phyloP scores from a whole-genome alignment of 2,113 vertebrate genomes.

The Halichoeres trimaculatus region DNA sequence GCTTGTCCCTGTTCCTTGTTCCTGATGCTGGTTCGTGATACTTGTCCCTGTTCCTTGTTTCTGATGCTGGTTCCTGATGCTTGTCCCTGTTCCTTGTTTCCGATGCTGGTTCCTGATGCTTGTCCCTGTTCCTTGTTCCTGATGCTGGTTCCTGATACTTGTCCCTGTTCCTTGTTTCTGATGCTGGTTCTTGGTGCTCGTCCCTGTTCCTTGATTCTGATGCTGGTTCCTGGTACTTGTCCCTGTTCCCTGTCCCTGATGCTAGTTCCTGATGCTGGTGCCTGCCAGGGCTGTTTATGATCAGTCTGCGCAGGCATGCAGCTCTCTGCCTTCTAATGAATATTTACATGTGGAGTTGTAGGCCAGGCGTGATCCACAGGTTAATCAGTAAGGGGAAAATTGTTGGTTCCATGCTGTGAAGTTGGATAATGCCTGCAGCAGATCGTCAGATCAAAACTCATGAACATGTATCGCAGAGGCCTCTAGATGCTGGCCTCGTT shows the following conservation, averaged over 20 bases:
- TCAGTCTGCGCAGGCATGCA: conserved; percentile 3
- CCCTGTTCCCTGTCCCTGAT: too few relatives aligned
- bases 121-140: too few relatives aligned
- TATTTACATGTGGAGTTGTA: conserved; percentile 60
- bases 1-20: too few relatives aligned
- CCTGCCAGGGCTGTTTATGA: conserved; percentile 9
- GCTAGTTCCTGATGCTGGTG: background rate
- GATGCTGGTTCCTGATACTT: too few relatives aligned
- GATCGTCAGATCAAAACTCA: conserved; percentile 73
- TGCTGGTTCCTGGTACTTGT: too few relatives aligned
- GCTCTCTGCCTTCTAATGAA: conserved; percentile 27
- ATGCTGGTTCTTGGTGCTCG: background rate
- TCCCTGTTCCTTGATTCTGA: too few relatives aligned
- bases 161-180: background rate
- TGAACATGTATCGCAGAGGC: conserved; percentile 51
- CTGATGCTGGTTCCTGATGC: too few relatives aligned
- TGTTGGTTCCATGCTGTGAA: conserved; percentile 67
- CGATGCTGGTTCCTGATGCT: too few relatives aligned
- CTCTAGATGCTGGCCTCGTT: conserved; percentile 65
- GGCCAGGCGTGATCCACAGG: conserved; percentile 62
- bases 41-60: too few relatives aligned
- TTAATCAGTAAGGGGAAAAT: conserved; percentile 71
- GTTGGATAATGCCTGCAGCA: conserved; percentile 66
- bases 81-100: too few relatives aligned
- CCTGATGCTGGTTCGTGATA: too few relatives aligned